Conservation (phyloP, 1,140 invertebrate genomes). For the Hestina assimilis region DNA sequence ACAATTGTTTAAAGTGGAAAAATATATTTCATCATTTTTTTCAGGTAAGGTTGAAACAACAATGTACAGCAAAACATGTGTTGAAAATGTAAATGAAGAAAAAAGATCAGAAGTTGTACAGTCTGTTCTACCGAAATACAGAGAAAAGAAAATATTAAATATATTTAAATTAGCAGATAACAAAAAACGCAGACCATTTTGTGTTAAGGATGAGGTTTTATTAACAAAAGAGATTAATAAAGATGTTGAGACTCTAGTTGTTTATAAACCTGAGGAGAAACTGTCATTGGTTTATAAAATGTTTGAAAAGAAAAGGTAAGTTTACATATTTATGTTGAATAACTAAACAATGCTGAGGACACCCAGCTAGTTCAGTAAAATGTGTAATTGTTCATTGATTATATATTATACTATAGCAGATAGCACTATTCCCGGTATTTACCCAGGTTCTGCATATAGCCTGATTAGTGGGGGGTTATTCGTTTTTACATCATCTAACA, state of each 20-base stretch:
- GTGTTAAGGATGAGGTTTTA: slow-evolving; percentile 40
- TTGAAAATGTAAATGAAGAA: slow-evolving; percentile 42
- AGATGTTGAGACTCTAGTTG: slow-evolving; percentile 45
- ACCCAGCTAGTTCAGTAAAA: no score
- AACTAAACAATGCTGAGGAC: no score
- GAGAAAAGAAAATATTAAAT: slow-evolving; percentile 51
- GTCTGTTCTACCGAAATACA: slow-evolving; percentile 54
- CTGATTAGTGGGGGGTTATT: no score
- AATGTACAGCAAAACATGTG: slow-evolving; percentile 50
- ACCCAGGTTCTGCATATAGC: no score
- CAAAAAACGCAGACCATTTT: slow-evolving; percentile 15
- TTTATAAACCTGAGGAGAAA: slow-evolving; percentile 45
- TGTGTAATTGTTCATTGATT: no score
- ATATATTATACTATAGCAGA: no score
- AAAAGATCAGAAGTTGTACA: slow-evolving; percentile 53
- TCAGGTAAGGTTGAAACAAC: slow-evolving; percentile 57
- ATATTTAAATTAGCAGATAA: slow-evolving; percentile 24
- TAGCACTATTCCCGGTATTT: no score
- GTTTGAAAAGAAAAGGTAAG: slow-evolving; percentile 33
- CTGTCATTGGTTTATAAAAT: slow-evolving; percentile 49
- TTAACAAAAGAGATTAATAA: slow-evolving; percentile 52
- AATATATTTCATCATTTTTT: no score
- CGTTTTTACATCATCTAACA: no score
- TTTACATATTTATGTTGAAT: neutral
- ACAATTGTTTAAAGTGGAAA: no score